Percentiles rank a stretch among this genome's conserved stretches.
Evolutionary conservation across 2,888 invertebrate species (phyloP).

Genomic region (Acholoe squamosa): DNA sequence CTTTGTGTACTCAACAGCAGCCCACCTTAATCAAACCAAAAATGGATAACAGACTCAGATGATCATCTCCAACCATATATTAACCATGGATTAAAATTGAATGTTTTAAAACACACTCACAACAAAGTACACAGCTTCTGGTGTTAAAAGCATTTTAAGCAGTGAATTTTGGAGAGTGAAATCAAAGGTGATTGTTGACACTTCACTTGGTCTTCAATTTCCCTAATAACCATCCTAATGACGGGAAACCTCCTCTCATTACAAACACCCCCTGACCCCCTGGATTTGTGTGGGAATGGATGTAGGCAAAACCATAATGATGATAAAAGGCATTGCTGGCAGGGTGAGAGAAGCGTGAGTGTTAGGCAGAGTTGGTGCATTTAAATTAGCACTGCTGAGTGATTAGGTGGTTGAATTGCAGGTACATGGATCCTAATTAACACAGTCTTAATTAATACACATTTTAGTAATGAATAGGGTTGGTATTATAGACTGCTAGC

Average conservation of each 20-base stretch:
- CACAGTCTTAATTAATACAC: conserved; percentile 28
- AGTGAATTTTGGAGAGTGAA: background rate
- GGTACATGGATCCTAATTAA: background rate
- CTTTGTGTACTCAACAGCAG: too few species aligned
- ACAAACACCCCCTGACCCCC: background rate
- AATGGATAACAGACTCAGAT: too few species aligned
- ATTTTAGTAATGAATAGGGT: background rate
- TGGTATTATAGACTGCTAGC: background rate
- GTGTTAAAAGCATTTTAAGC: background rate
- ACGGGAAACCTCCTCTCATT: background rate
- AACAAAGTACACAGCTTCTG: too few species aligned
- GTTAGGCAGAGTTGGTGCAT: background rate
- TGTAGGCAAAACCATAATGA: background rate
- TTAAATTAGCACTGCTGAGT: background rate
- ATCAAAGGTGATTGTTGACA: conserved; percentile 25
- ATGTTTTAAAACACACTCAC: too few species aligned
- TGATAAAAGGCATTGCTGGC: conserved; percentile 3
- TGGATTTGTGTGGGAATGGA: background rate
- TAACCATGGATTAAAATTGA: too few species aligned
- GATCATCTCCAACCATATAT: too few species aligned
- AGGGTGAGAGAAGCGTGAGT: background rate
- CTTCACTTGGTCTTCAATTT: background rate
- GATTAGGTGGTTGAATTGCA: too few species aligned
- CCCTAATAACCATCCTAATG: background rate
- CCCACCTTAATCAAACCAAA: too few species aligned